Evolutionary conservation across 2,113 vertebrate genomes (phyloP).

Genomic region (Mellivora capensis): DNA sequence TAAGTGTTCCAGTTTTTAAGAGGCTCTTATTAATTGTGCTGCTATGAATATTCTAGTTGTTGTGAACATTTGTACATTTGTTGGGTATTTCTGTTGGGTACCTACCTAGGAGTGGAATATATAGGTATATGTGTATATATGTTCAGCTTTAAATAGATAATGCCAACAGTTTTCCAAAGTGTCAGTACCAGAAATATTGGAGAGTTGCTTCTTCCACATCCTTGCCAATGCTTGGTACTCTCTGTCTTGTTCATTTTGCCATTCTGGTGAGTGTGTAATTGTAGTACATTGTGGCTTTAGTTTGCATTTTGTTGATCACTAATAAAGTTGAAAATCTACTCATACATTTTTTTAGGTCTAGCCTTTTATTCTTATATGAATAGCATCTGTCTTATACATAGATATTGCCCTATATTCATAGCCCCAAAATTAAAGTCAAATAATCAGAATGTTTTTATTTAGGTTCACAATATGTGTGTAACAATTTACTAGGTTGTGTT

Average conservation of each 20-base stretch:
- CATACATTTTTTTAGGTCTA: neutral
- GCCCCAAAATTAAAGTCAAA: neutral
- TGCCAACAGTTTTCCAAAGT: neutral
- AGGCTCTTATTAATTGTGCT: neutral
- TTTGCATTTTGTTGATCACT: neutral
- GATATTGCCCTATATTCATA: neutral
- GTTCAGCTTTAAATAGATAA: neutral
- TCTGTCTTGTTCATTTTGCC: neutral
- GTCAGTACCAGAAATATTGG: neutral
- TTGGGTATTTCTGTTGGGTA: neutral
- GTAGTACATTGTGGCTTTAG: neutral
- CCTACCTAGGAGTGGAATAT: neutral
- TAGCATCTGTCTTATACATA: neutral
- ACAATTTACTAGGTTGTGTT: neutral
- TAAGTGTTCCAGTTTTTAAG: neutral
- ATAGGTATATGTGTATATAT: neutral
- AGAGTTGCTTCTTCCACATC: neutral
- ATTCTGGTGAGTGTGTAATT: neutral
- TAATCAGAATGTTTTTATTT: neutral
- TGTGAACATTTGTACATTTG: neutral
- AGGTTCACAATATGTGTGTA: neutral
- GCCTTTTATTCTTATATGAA: neutral
- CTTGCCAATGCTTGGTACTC: neutral
- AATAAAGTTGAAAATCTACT: neutral
- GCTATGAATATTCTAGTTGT: neutral